A percentile compares a stretch with the other conserved stretches of the same genome.
Evolutionary conservation across 2,797 vertebrate species (phyloP).

Genomic region (Capromys pilorides): DNA sequence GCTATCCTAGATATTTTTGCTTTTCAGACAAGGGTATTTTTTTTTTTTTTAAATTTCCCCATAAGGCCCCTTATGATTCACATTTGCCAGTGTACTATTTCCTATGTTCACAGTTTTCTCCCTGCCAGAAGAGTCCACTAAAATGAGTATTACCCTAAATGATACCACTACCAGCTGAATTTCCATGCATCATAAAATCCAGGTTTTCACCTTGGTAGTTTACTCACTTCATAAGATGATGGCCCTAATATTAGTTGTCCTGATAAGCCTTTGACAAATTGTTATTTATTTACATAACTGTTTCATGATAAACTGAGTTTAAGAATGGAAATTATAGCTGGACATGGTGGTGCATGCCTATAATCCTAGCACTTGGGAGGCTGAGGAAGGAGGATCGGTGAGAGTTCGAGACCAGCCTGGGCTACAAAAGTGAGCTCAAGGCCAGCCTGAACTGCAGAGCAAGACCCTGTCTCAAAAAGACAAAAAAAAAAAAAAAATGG

Average conservation of each 20-base stretch:
- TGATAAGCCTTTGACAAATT: neutral
- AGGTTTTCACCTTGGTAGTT: neutral
- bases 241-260: neutral
- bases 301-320: neutral
- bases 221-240: neutral
- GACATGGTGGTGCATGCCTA: too few species aligned
- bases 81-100: fast-evolving
- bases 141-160: neutral
- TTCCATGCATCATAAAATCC: neutral
- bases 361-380: too few species aligned
- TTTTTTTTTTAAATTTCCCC: neutral
- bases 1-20: neutral
- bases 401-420: too few species aligned
- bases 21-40: neutral
- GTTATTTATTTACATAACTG: neutral
- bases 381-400: too few species aligned
- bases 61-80: neutral
- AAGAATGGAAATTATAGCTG: neutral
- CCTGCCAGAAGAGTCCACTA: neutral
- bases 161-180: neutral
- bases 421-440: too few species aligned
- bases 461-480: too few species aligned
- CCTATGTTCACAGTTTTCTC: neutral
- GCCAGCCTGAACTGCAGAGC: too few species aligned
- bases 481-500: too few species aligned